Evolutionary conservation across 2,113 vertebrate genomes (phyloP).

Genomic region (Amblyornis subalaris): DNA sequence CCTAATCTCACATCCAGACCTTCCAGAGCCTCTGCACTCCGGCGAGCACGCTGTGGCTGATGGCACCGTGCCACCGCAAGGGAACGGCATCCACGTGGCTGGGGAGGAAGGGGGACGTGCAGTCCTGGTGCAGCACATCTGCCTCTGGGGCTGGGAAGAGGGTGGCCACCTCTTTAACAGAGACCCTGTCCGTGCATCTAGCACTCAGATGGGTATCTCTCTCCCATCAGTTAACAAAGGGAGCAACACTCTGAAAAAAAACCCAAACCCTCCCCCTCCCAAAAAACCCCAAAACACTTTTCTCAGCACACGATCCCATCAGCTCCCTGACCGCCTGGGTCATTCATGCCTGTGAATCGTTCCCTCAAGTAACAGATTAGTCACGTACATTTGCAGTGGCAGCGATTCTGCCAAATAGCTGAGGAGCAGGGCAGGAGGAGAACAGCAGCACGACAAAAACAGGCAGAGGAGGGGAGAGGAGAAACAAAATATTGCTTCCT

Average conservation of each 20-base stretch:
- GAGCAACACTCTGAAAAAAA: background rate
- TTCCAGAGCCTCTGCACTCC: background rate
- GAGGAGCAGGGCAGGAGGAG: background rate
- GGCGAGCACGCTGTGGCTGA: background rate
- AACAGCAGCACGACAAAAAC: background rate
- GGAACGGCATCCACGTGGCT: background rate
- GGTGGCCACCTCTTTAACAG: background rate
- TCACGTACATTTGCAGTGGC: slow-evolving; percentile 48
- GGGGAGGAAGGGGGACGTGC: background rate
- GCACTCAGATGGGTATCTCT: background rate
- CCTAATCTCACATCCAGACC: background rate
- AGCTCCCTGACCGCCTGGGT: slow-evolving; percentile 11
- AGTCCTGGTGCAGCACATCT: background rate
- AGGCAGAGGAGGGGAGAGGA: background rate
- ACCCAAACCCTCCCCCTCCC: background rate
- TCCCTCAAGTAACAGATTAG: slow-evolving; percentile 59
- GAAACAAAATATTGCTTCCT: background rate
- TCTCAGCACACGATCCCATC: background rate
- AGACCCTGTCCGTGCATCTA: background rate
- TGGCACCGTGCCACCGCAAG: background rate
- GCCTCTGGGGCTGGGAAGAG: background rate
- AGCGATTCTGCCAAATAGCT: slow-evolving; percentile 15
- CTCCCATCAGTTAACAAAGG: background rate
- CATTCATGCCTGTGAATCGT: slow-evolving; percentile 26
- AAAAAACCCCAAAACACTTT: background rate